phyloP scores from a whole-genome alignment of 2,113 vertebrate species.

The Mystacornis crossleyi region DNA sequence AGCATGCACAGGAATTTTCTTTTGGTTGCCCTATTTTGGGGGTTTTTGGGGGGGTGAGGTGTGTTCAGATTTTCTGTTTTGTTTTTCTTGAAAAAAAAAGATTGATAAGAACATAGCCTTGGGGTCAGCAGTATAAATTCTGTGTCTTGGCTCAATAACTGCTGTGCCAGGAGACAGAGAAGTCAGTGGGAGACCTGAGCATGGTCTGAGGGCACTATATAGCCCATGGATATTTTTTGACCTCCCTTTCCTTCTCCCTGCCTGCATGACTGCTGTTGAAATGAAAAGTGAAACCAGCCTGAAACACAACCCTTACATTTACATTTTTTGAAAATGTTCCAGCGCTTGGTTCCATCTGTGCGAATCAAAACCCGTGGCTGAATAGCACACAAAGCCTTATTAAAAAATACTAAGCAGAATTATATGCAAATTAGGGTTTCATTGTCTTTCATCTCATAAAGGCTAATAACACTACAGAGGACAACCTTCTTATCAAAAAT shows the following conservation, averaged over 20 bases:
- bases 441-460: constrained; percentile 51
- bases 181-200: background rate
- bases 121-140: background rate
- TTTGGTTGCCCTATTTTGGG: background rate
- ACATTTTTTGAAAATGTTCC: background rate
- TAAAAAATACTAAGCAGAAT: constrained; percentile 42
- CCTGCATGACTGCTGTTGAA: background rate
- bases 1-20: background rate
- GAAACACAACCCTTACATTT: background rate
- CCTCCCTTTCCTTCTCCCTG: background rate
- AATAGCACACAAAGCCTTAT: constrained; percentile 14
- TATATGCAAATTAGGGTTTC: constrained; percentile 42
- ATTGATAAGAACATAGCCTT: background rate
- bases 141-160: background rate
- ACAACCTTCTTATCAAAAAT: constrained; percentile 50
- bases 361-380: background rate
- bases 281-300: background rate
- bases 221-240: background rate
- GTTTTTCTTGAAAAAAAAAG: background rate
- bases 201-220: background rate
- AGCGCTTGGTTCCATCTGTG: constrained; percentile 1
- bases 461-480: constrained; percentile 15
- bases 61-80: background rate
- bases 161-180: background rate
- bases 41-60: rapidly evolving